phyloP scores from a whole-genome alignment of 2,113 vertebrate genomes.

The Irena cyanogastra region DNA sequence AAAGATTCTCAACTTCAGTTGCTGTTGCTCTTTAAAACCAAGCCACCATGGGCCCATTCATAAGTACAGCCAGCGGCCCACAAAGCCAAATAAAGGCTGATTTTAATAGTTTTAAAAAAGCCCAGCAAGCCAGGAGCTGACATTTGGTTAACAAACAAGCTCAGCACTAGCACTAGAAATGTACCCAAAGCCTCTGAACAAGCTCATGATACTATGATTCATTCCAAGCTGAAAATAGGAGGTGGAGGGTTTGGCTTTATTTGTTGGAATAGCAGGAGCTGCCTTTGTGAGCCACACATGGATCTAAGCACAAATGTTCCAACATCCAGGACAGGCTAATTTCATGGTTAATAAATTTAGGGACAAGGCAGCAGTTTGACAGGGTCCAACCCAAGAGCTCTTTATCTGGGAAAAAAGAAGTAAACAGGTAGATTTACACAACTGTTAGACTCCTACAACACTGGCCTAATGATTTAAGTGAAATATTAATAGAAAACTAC shows the following conservation, averaged over 20 bases:
- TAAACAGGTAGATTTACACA: conserved; percentile 36
- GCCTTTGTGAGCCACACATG: neutral
- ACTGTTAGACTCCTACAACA: neutral
- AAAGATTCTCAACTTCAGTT: neutral
- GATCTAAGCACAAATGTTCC: neutral
- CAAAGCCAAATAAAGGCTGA: neutral
- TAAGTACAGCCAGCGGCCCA: neutral
- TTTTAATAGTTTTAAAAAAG: neutral
- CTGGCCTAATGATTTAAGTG: neutral
- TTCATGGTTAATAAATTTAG: conserved; percentile 32
- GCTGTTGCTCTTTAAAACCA: neutral
- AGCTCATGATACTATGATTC: conserved; percentile 10
- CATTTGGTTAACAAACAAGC: conserved; percentile 22
- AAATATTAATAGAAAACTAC: neutral
- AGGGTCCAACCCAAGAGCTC: neutral
- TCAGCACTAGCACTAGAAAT: conserved; percentile 13
- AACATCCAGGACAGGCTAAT: neutral
- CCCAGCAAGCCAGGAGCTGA: neutral
- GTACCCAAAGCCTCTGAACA: neutral
- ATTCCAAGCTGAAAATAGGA: conserved; percentile 20
- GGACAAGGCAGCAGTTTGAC: neutral
- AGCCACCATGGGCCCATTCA: neutral
- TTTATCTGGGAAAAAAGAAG: conserved; percentile 13
- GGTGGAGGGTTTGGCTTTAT: neutral
- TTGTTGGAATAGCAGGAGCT: neutral